Conservation (phyloP, 2,797 vertebrate genomes). For the Danio albolineatus region DNA sequence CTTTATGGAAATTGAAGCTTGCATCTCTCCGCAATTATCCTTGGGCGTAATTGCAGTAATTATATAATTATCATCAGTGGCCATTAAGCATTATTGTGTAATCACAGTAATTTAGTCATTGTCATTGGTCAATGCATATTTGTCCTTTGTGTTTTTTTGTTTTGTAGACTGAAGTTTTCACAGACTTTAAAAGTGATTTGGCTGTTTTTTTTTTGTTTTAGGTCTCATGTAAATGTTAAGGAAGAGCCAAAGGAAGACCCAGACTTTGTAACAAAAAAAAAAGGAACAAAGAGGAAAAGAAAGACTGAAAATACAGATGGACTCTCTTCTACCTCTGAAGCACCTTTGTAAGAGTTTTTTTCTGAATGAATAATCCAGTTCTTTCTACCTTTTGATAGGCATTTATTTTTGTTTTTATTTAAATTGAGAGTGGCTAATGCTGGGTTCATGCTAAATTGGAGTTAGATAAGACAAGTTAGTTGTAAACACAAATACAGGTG, state of each 20-base stretch:
- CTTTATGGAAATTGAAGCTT: slow-evolving; percentile 63
- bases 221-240: slow-evolving; percentile 56
- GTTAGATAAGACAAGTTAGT: too few relatives aligned
- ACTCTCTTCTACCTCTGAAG: slow-evolving; percentile 16
- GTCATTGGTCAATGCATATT: slow-evolving; percentile 68
- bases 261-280: slow-evolving; percentile 71
- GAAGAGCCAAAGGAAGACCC: slow-evolving; percentile 63
- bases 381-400: not conserved
- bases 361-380: not conserved
- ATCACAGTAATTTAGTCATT: slow-evolving; percentile 73
- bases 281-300: slow-evolving; percentile 66
- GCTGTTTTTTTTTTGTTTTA: slow-evolving; percentile 55
- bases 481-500: too few relatives aligned
- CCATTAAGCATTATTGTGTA: slow-evolving; percentile 65
- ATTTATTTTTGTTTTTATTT: not conserved
- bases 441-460: too few relatives aligned
- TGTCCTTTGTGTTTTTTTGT: slow-evolving; percentile 41
- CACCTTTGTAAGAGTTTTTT: slow-evolving; percentile 68
- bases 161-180: not conserved
- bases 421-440: not conserved
- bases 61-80: slow-evolving; percentile 69
- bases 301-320: slow-evolving; percentile 47
- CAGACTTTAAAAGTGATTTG: slow-evolving; percentile 34
- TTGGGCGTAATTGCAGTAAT: slow-evolving; percentile 70
- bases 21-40: slow-evolving; percentile 60